phyloP scores from a whole-genome alignment of 2,888 invertebrate genomes.

The Oscheius onirici region DNA sequence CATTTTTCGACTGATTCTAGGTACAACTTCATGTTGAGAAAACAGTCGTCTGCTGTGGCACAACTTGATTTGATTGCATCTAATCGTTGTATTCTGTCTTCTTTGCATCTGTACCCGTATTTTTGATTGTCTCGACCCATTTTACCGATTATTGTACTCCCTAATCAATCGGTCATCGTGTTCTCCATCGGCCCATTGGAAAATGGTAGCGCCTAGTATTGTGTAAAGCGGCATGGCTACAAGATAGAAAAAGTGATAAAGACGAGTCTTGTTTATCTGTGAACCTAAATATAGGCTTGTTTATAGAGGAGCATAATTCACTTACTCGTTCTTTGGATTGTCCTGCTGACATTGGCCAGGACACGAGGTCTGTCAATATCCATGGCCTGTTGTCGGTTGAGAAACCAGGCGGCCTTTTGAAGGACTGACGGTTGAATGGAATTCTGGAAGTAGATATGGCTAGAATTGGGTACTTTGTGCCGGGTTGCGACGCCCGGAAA shows the following conservation, averaged over 20 bases:
- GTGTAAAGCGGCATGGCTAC: conserved; percentile 62
- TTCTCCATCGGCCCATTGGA: conserved; percentile 62
- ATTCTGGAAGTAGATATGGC: conserved; percentile 1
- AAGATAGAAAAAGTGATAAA: conserved; percentile 60
- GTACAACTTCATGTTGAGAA: conserved; percentile 39
- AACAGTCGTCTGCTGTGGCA: conserved; percentile 34
- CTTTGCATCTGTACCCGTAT: conserved; percentile 16
- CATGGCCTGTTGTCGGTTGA: conserved; percentile 11
- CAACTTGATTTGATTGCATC: conserved; percentile 1
- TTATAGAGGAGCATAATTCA: background rate
- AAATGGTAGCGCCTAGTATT: conserved; percentile 58
- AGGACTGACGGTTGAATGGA: conserved; percentile 21
- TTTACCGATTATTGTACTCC: conserved; percentile 45
- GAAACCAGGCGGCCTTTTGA: conserved; percentile 27
- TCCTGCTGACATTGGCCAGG: conserved; percentile 56
- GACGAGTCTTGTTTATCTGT: conserved; percentile 45
- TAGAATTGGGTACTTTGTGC: too few relatives aligned
- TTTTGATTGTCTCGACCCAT: background rate
- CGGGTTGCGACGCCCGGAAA: too few relatives aligned
- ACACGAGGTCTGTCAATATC: conserved; percentile 21
- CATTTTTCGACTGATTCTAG: conserved; percentile 48
- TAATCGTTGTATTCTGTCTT: conserved; percentile 4
- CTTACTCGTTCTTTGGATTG: conserved; percentile 55
- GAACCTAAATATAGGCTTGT: conserved; percentile 19
- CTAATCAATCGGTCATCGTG: conserved; percentile 52